These are phyloP conservation scores for Perca flavescens DNA, from an alignment of 2,113 vertebrate species.

Conservation along the genomic window DNA sequence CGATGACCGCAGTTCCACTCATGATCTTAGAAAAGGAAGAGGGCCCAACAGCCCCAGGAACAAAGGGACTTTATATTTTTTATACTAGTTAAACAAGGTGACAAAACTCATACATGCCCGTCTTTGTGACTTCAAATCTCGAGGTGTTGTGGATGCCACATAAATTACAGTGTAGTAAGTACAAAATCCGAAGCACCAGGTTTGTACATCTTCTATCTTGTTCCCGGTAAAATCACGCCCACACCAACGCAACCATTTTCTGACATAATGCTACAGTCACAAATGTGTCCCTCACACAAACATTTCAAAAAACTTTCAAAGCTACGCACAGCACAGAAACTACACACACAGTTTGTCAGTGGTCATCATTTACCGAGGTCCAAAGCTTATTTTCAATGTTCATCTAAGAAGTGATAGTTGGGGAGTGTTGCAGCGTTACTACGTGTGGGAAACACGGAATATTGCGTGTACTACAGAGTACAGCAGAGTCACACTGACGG, in stretches of 20 bases:
- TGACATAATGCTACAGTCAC: background rate
- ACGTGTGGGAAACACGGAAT: background rate
- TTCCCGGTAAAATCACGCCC: background rate
- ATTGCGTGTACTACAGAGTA: background rate
- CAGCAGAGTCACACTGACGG: slow-evolving; percentile 14
- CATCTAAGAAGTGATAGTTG: background rate
- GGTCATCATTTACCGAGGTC: background rate
- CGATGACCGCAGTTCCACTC: background rate
- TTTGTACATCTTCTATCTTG: background rate
- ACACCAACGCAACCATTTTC: background rate
- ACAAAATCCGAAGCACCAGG: background rate
- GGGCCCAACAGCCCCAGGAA: background rate
- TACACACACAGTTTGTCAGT: background rate
- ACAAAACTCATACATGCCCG: background rate
- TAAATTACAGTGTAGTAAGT: background rate
- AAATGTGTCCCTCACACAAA: too few species aligned
- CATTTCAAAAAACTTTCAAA: background rate
- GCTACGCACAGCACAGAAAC: background rate
- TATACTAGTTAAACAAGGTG: background rate
- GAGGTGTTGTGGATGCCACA: background rate
- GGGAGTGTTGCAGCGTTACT: background rate
- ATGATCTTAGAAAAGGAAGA: background rate
- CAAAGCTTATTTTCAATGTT: background rate
- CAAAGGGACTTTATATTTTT: background rate
- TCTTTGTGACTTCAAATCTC: background rate